Conservation (phyloP, 2,113 vertebrate genomes). For the Malurus alboscapulatus region DNA sequence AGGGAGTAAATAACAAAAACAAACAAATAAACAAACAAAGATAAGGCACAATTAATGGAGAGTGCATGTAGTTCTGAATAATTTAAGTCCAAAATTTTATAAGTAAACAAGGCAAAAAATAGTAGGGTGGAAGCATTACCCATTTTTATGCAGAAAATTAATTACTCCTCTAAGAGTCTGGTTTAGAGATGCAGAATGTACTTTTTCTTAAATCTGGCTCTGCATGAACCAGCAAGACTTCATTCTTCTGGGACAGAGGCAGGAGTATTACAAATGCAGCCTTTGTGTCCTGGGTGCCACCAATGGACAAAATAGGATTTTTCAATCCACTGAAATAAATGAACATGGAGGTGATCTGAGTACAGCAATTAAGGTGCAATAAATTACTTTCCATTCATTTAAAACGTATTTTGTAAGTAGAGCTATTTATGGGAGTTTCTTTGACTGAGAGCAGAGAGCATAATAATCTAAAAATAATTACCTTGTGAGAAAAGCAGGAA, state of each 20-base stretch:
- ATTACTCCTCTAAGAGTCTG: not conserved
- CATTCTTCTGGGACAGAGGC: fast-evolving
- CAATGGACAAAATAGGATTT: not conserved
- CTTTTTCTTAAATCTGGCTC: not conserved
- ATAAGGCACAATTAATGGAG: not conserved
- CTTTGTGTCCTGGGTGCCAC: not conserved
- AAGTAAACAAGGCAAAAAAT: not conserved
- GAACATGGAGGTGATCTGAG: not conserved
- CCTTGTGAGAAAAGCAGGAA: not conserved
- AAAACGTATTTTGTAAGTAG: not conserved
- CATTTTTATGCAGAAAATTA: not conserved
- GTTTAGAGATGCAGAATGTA: not conserved
- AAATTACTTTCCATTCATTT: not conserved
- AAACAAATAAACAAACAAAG: not conserved
- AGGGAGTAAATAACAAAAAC: not conserved
- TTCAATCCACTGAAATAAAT: not conserved
- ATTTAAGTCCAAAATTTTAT: not conserved
- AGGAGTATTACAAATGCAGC: not conserved
- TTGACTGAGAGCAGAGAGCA: not conserved
- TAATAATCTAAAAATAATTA: not conserved
- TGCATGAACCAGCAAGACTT: not conserved
- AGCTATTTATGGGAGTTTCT: not conserved
- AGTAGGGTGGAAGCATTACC: not conserved
- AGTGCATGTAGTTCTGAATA: not conserved
- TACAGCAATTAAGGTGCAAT: not conserved